A percentile compares a stretch with the other conserved stretches of the same genome.
phyloP scores from a whole-genome alignment of 2,888 invertebrate genomes.

The Corythucha ciliata region DNA sequence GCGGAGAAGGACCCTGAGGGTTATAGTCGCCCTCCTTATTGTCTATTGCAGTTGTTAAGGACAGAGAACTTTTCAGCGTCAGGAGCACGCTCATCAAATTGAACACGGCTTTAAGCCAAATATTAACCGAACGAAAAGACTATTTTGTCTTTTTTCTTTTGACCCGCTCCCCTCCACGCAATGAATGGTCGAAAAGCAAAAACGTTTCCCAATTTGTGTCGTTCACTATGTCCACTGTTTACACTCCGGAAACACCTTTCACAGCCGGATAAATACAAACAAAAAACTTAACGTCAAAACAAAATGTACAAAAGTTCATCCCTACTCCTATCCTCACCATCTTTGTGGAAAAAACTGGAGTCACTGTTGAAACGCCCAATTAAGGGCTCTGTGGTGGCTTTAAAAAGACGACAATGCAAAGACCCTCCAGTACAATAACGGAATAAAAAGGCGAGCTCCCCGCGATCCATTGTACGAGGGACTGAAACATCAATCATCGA shows the following conservation, averaged over 20 bases:
- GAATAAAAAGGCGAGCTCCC: slow-evolving; percentile 12
- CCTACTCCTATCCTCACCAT: too few relatives aligned
- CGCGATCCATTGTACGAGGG: slow-evolving; percentile 4
- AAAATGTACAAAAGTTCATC: too few relatives aligned
- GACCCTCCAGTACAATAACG: slow-evolving; percentile 19
- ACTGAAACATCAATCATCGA: slow-evolving; percentile 20
- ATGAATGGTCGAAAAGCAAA: slow-evolving; percentile 1
- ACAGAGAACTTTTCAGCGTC: too few relatives aligned
- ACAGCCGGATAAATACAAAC: slow-evolving; percentile 19
- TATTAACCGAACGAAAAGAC: too few relatives aligned
- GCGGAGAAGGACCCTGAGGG: too few relatives aligned
- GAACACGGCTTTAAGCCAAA: too few relatives aligned
- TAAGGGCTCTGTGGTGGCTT: slow-evolving; percentile 18
- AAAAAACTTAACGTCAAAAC: slow-evolving; percentile 1
- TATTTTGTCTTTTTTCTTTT: background rate
- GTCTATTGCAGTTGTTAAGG: too few relatives aligned
- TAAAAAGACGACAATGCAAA: slow-evolving; percentile 10
- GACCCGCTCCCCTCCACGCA: background rate
- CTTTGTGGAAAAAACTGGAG: slow-evolving; percentile 13
- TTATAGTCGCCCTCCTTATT: too few relatives aligned
- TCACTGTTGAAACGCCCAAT: slow-evolving; percentile 22
- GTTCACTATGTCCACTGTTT: background rate
- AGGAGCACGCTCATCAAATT: too few relatives aligned
- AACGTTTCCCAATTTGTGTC: slow-evolving; percentile 4
- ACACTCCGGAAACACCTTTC: slow-evolving; percentile 15